phyloP scores from a whole-genome alignment of 2,888 invertebrate genomes.

The Boloria euphrosyne region DNA sequence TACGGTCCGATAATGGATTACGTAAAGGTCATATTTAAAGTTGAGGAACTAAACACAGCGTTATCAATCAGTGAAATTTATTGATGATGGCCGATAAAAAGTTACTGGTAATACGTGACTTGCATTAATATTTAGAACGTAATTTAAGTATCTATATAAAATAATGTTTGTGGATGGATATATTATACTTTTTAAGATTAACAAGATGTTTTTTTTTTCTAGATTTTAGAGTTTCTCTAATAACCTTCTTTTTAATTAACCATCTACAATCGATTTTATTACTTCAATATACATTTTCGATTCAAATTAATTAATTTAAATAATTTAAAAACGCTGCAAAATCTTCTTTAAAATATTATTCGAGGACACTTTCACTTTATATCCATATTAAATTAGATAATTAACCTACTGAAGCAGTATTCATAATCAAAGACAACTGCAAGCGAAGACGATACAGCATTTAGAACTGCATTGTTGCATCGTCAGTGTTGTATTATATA shows the following conservation, averaged over 20 bases:
- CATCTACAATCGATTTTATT: background rate
- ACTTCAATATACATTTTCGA: conserved; percentile 2
- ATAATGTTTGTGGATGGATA: too few species aligned
- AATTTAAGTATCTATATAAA: too few species aligned
- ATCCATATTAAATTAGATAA: conserved; percentile 16
- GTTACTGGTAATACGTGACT: background rate
- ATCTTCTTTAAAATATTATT: conserved; percentile 14
- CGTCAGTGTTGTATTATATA: background rate
- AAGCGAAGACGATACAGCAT: background rate
- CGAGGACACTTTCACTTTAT: conserved; percentile 33
- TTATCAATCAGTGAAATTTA: background rate
- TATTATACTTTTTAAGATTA: too few species aligned
- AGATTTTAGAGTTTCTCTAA: too few species aligned
- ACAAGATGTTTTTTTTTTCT: too few species aligned
- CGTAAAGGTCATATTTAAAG: conserved; percentile 6
- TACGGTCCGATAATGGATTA: conserved; percentile 27
- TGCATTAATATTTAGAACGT: too few species aligned
- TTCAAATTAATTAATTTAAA: conserved; percentile 15
- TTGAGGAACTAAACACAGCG: background rate
- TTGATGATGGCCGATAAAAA: background rate
- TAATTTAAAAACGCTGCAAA: conserved; percentile 15
- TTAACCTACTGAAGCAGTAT: conserved; percentile 13
- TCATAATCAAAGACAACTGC: background rate
- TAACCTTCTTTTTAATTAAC: too few species aligned
- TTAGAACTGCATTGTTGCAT: conserved; percentile 8